These are phyloP conservation scores for Macquaria ambigua DNA, from an alignment of 2,113 vertebrate species.

Conservation along the genomic window DNA sequence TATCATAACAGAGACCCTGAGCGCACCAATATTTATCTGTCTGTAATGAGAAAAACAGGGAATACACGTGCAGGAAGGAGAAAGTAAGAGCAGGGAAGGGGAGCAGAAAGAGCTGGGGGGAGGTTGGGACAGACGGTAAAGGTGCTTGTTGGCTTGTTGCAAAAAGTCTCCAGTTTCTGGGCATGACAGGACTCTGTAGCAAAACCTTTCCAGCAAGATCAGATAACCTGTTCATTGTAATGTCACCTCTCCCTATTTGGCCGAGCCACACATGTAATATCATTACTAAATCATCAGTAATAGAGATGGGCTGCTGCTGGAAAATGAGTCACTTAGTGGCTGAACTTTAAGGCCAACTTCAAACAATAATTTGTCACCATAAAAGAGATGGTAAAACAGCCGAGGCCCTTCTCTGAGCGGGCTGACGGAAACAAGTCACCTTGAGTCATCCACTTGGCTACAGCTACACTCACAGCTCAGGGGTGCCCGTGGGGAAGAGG, in stretches of 20 bases:
- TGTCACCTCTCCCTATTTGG: neutral
- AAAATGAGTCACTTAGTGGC: constrained; percentile 24
- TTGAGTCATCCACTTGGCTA: constrained; percentile 58
- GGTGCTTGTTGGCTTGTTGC: constrained; percentile 11
- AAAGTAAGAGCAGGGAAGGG: constrained; percentile 10
- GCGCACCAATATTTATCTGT: constrained; percentile 58
- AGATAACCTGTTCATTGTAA: constrained; percentile 33
- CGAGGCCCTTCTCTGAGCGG: constrained; percentile 5
- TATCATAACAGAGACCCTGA: constrained; percentile 64
- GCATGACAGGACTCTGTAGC: constrained; percentile 36
- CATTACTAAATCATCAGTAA: constrained; percentile 20
- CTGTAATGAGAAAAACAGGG: constrained; percentile 70
- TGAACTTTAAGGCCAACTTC: constrained; percentile 38
- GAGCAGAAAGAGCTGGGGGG: neutral
- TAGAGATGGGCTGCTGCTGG: neutral
- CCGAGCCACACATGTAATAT: constrained; percentile 13
- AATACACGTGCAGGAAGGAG: constrained; percentile 13
- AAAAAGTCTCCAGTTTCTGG: constrained; percentile 42
- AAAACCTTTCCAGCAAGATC: constrained; percentile 31
- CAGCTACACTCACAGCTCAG: constrained; percentile 45
- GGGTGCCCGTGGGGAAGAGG: constrained; percentile 18
- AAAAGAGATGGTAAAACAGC: neutral
- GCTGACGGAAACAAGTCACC: constrained; percentile 46
- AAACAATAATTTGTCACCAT: constrained; percentile 43
- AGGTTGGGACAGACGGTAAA: neutral